Evolutionary conservation across 2,113 vertebrate genomes (phyloP), one percentile per base, ranked within the genome.

Genomic region (Pitta sordida): DNA sequence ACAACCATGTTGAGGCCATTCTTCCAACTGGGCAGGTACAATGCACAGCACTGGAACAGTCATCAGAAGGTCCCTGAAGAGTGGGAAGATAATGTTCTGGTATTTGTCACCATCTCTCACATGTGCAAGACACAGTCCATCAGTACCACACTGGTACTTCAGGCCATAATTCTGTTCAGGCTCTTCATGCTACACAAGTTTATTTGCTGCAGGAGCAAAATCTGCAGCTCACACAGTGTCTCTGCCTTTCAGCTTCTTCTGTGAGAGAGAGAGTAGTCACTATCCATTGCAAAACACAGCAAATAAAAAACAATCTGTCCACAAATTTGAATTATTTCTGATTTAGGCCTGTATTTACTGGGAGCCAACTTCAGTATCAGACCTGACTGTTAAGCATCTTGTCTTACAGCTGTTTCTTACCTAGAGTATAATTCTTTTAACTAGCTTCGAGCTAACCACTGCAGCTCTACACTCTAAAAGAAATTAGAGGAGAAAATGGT

Each of bases 1-100:
- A 63, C n/a, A 53, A 2, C 15, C 51, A 27, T 2, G 2, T 24
- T n/a, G 60, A 24, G 23, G 37, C 30, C 1, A 1, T 37, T 10
- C 26, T 68, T 71, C 19, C 55, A 20, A 0, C 37, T 20, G 5
- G 10, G 12, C 19, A 53, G 27, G 30, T 69, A 39, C n/a, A 23
- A 37, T 2, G 44, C n/a, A 29, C 26, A 58, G 22, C 1, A 3
- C 60, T 78, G 65, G n/a, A 43, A 39, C 39, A 32, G 29, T 32
- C 83, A 62, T 29, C n/a, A 65, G 91, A 56, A 21, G 36, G 58
- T 41, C 36, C 11, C 36, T 62, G 58, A 77, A 81, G 20, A 36
- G 36, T 68, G 23, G 29, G 53, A 82, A 49, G 24, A 46, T 10
- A 48, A 59, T 53, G 37, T 59, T 32, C 55, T 78, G 62, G 39